Evolutionary conservation across 2,797 vertebrate genomes (phyloP).

Genomic region (Esox lucius): DNA sequence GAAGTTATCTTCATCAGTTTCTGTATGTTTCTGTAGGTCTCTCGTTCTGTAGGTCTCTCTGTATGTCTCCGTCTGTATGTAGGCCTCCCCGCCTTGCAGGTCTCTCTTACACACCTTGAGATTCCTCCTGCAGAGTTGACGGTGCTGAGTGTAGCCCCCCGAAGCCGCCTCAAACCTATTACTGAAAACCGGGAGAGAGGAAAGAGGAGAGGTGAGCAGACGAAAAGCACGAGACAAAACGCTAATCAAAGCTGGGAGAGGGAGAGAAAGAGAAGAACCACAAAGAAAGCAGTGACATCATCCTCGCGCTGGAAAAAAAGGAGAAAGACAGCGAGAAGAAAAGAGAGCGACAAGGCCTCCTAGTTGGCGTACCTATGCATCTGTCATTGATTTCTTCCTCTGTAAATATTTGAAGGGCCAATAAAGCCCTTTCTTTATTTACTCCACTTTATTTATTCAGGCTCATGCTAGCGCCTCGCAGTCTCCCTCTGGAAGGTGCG

Average conservation of each 20-base stretch:
- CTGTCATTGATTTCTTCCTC: conserved; percentile 1
- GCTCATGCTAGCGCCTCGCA: not conserved
- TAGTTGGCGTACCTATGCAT: not conserved
- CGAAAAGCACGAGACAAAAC: not conserved
- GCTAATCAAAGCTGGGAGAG: not conserved
- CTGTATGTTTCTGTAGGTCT: not conserved
- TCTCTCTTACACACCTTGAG: not conserved
- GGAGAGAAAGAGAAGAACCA: not conserved
- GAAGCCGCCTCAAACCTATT: not conserved
- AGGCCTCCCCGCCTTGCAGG: not conserved
- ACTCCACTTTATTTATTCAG: conserved; percentile 5
- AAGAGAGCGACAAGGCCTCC: not conserved
- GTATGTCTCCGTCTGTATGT: not conserved
- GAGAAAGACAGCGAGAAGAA: not conserved
- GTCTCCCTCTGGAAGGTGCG: not conserved
- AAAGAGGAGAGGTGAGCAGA: not conserved
- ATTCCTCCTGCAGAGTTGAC: too few species aligned
- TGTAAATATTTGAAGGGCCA: conserved; percentile 7
- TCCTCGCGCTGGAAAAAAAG: not conserved
- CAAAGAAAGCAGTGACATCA: too few species aligned
- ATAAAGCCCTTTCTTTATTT: not conserved
- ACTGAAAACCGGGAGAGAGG: not conserved
- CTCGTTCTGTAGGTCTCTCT: not conserved
- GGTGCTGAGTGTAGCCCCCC: too few species aligned
- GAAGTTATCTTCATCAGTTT: not conserved